phyloP scores from a whole-genome alignment of 2,888 invertebrate genomes.

The Rhogogaster chlorosoma region DNA sequence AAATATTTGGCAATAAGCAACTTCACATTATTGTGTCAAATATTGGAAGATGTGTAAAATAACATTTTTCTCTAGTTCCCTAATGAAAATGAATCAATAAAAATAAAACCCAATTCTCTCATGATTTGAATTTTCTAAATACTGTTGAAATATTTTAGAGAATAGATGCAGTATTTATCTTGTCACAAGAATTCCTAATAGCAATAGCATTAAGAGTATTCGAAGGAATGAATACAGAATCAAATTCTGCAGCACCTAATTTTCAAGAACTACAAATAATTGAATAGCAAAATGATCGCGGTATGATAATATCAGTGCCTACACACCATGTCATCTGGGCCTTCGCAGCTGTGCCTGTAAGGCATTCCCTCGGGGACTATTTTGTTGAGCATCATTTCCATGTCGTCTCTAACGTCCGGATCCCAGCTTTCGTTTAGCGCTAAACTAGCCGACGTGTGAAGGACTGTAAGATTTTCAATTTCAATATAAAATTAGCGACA shows the following conservation, averaged over 20 bases:
- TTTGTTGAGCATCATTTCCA: slow-evolving; percentile 99
- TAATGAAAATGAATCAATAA: not conserved
- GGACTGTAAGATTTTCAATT: slow-evolving; percentile 84
- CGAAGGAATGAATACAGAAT: slow-evolving; percentile 13
- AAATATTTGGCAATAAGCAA: not conserved
- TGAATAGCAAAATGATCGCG: no score
- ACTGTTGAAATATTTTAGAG: no score
- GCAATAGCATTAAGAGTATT: no score
- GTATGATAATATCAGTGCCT: slow-evolving; percentile 40
- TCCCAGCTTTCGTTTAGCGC: slow-evolving; percentile 99
- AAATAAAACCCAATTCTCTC: not conserved
- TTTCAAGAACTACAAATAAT: no score
- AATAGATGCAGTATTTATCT: no score
- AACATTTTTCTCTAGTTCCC: not conserved
- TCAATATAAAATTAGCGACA: not conserved
- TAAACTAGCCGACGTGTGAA: slow-evolving; percentile 98
- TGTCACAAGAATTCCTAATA: no score
- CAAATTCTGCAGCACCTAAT: not conserved
- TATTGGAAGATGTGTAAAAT: not conserved
- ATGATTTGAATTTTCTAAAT: not conserved
- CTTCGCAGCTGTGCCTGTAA: slow-evolving; percentile 98
- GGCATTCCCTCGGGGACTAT: slow-evolving; percentile 98
- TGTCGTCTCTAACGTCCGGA: slow-evolving; percentile 97
- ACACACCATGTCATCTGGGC: slow-evolving; percentile 98
- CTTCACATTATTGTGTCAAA: not conserved